Evolutionary conservation across 2,797 vertebrate genomes (phyloP).

Genomic region (Sarcophilus harrisii): DNA sequence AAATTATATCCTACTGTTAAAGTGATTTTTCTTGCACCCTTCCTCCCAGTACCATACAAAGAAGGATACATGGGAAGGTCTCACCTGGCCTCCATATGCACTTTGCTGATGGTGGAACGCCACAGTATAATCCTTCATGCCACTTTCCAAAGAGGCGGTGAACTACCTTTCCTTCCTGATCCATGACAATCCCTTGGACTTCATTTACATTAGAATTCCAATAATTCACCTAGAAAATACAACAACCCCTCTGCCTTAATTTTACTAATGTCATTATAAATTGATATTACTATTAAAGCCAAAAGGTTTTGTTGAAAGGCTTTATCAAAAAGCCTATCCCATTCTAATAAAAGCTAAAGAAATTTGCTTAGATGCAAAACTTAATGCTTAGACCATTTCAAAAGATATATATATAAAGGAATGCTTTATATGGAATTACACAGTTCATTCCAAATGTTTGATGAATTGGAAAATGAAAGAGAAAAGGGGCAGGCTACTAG

Average conservation of each 20-base stretch:
- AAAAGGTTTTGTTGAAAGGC: not conserved
- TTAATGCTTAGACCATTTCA: slow-evolving; percentile 1
- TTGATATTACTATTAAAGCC: not conserved
- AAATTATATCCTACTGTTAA: not conserved
- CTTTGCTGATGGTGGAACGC: slow-evolving; percentile 96
- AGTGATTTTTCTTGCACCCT: not conserved
- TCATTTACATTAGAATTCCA: slow-evolving; percentile 99
- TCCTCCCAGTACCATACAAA: not conserved
- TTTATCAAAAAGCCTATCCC: not conserved
- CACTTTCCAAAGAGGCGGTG: slow-evolving; percentile 98
- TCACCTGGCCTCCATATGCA: slow-evolving; percentile 98
- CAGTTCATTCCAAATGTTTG: not conserved
- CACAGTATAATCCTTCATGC: slow-evolving; percentile 98
- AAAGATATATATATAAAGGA: slow-evolving; percentile 15
- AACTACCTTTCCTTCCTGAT: slow-evolving; percentile 97
- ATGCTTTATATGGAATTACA: not conserved
- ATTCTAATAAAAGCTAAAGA: not conserved
- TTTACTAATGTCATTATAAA: not conserved
- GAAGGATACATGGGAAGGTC: not conserved
- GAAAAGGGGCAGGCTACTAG: not conserved
- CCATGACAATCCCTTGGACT: slow-evolving; percentile 97
- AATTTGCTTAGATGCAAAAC: not conserved
- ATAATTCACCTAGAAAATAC: slow-evolving; percentile 92
- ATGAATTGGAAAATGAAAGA: not conserved
- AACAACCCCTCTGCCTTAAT: not conserved